Conservation (phyloP, 1,140 invertebrate genomes). For the Atopsyche davidsoni region DNA sequence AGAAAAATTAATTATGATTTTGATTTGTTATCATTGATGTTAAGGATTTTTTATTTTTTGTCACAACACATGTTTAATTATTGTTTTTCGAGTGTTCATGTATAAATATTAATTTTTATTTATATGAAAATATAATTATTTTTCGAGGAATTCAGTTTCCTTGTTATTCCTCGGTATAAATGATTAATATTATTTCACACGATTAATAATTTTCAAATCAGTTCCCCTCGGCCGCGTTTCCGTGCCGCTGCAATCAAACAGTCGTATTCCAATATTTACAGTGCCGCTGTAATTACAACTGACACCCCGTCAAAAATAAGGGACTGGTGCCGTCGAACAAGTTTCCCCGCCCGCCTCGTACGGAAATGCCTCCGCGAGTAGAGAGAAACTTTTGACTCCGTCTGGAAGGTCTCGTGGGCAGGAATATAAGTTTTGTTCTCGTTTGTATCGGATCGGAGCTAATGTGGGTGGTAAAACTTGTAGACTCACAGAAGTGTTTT, state of each 20-base stretch:
- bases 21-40: neutral
- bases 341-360: too few relatives aligned
- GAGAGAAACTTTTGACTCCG: neutral
- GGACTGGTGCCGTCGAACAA: too few relatives aligned
- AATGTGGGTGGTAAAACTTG: too few relatives aligned
- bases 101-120: too few relatives aligned
- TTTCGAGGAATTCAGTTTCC: neutral
- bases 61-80: too few relatives aligned
- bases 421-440: neutral
- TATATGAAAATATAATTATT: neutral
- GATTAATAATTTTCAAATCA: too few relatives aligned
- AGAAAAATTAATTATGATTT: neutral
- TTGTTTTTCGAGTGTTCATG: too few relatives aligned
- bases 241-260: constrained; percentile 19
- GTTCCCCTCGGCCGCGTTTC: too few relatives aligned
- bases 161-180: constrained; percentile 2
- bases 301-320: constrained; percentile 10
- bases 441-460: too few relatives aligned
- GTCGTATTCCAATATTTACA: constrained; percentile 23
- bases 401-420: neutral
- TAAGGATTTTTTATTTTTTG: neutral
- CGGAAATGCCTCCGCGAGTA: too few relatives aligned
- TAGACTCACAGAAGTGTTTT: too few relatives aligned
- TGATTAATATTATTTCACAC: too few relatives aligned
- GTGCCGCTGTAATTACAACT: constrained; percentile 24